Evolutionary conservation across 2,113 vertebrate genomes (phyloP), one percentile per base, ranked within the genome.

Genomic region (Lepisosteus osseus): DNA sequence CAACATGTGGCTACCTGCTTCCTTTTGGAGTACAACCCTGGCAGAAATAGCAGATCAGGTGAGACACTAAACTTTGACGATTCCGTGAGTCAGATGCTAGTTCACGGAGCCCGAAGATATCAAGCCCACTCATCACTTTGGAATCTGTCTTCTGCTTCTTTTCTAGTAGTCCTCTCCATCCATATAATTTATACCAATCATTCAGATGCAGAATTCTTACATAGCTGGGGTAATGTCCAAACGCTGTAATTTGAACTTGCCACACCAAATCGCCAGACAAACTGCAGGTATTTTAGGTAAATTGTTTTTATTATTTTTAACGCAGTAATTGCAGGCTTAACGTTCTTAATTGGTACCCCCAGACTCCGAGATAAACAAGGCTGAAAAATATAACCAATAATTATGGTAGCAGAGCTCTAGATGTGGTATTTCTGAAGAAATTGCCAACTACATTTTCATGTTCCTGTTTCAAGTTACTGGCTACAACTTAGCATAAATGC

Each of bases 231-330:
- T 77, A 82, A 83, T 84, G 85, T 86, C 80, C 79, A 87, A 88
- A 89, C 85, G 76, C 84, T 86, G 83, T 86, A 78, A 86, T 89
- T 90, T 91, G 82, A 89, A 90, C 90, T 88, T 87, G 83, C 81
- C 85, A 78, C 77, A 82, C 76, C 73, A 73, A 89, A 88, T 87
- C 83, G 83, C 85, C 85, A 88, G 84, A 88, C 82, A 86, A 88
- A 87, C 86, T 86, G 82, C 86, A 89, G 88, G 87, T 90, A 93
- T 92, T 93, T 93, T 87, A 90, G 85, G 88, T 90, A 67, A 87
- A 89, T 86, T 82, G 88, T 86, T 89, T 88, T 91, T 86, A 91
- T 90, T 92, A 90, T 91, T 90, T 91, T 92, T 90, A 93, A 91
- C 91, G 84, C 86, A 82, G 85, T 89, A 91, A 93, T 91, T 91